Base-by-base conservation (phyloP, 2,113 vertebrate genomes). In the human (Homo sapiens) region DNA sequence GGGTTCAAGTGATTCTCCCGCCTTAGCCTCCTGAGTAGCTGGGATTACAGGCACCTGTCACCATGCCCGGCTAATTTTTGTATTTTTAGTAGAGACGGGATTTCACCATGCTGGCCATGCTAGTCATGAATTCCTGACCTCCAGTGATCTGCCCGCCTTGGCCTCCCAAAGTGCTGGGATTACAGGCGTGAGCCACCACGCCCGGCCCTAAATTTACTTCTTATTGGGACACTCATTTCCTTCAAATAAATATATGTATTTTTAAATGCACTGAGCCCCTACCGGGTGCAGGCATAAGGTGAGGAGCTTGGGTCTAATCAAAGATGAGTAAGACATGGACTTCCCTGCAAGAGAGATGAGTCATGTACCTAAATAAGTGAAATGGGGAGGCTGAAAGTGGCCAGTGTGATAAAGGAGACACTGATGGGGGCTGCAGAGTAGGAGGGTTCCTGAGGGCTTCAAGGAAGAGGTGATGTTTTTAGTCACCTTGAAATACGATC, bases 151-250 rank as follows among this genome's bases (percentile, higher is more conserved):
- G 5, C 61, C 61, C 0, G 12, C 61, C 61, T 32, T 5, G 27
- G 61, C 61, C 61, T 64, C 12, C 61, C 27, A 64, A 64, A 32
- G 61, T 30, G 27, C 61, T 32, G 27, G 61, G 61, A 64, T 30
- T 64, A 64, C 12, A 32, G 61, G 61, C 12, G 1, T 64, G 27
- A 30, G 61, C 61, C 61, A 30, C 12, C 30, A 11, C 2, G 2
- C 61, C 61, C 6, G 27, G 27, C 27, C 52, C 64, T 59, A 89
- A 93, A 92, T 72, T 75, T 76, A 81, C 48, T 79, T 92, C 73
- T 95, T 91, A 80, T 83, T 52, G 89, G 25, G 66, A 92, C n/a
- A 68, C 78, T 61, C 38, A 92, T 93, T 97, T 86, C 70, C 83
- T 82, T 94, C 89, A 96, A 89, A 94, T 86, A 81, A 59, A 73